phyloP scores from a whole-genome alignment of 2,888 invertebrate species.

The Leucophenga maculata region DNA sequence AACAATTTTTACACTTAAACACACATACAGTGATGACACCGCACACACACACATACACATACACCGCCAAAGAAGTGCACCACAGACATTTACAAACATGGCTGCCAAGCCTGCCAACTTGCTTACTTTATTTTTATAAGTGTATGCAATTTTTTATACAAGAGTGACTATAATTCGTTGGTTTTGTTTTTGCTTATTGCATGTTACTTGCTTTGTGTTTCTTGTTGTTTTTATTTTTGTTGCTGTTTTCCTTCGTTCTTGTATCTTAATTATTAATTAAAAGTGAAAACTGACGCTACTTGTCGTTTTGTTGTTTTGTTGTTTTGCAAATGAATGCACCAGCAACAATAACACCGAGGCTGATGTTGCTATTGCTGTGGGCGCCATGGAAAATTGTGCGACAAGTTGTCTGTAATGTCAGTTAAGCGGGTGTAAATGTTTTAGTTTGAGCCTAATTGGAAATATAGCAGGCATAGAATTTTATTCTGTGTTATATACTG shows the following conservation, averaged over 20 bases:
- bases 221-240: constrained; percentile 21
- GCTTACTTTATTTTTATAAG: constrained; percentile 29
- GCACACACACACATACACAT: constrained; percentile 21
- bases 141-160: neutral
- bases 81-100: neutral
- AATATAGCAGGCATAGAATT: no score
- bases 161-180: neutral
- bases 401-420: no score
- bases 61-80: no score
- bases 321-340: no score
- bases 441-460: no score
- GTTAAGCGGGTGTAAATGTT: no score
- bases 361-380: no score
- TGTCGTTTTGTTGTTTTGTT: neutral
- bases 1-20: constrained; percentile 15
- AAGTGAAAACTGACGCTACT: constrained; percentile 49
- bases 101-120: constrained; percentile 3
- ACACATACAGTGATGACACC: constrained; percentile 1
- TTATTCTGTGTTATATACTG: no score
- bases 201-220: no score
- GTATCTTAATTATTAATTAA: constrained; percentile 65
- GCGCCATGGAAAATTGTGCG: no score
- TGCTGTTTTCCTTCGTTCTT: constrained; percentile 46
- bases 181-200: neutral
- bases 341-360: no score